Base-by-base conservation (phyloP, 2,113 vertebrate species). In the Eurypyga helias region DNA sequence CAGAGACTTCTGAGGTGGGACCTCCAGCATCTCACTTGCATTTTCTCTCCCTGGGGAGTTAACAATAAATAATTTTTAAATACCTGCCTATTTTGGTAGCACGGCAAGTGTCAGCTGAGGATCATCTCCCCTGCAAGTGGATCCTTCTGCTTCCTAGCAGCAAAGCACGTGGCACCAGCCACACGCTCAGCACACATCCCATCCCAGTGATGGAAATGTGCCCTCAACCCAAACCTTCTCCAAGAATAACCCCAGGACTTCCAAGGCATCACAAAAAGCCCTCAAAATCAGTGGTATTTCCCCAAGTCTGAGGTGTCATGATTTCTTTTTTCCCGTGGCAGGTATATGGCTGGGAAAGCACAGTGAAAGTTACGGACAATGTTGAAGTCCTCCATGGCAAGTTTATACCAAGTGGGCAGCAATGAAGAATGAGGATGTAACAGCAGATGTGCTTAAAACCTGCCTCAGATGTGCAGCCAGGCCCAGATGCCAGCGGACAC, bases 11-110 rank as follows among this genome's bases (percentile, higher is more conserved):
- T 58, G 25, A 26, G 69, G 49, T 1, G 51, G 34, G 34, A 81
- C 2, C 1, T 5, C 31, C 89, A 92, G 34, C 3, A 5, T 25
- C 21, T 34, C 36, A 34, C 23, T 64, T 0, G 1, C 1, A 3
- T 28, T 77, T 3, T 3, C 1, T 66, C 17, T 41, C 48, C 19
- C 48, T 18, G 5, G 4, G 8, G n/a, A 51, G n/a, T 25, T 78
- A 62, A 25, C 26, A 45, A 45, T 2, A 86, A 58, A 61, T 8
- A 54, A 8, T 41, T 21, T 46, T 51, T 46, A 64, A 57, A 64
- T 67, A 29, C 20, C 34, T 26, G 24, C 24, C 38, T 57, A 19
- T 43, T 45, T 57, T 13, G 18, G 31, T n/a, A 45, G 52, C 71
- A 57, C 10, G 13, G 23, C 65, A 34, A 69, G 65, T 13, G 17